Evolutionary conservation across 2,113 vertebrate species (phyloP).

Genomic region (Microcebus griseorufus): DNA sequence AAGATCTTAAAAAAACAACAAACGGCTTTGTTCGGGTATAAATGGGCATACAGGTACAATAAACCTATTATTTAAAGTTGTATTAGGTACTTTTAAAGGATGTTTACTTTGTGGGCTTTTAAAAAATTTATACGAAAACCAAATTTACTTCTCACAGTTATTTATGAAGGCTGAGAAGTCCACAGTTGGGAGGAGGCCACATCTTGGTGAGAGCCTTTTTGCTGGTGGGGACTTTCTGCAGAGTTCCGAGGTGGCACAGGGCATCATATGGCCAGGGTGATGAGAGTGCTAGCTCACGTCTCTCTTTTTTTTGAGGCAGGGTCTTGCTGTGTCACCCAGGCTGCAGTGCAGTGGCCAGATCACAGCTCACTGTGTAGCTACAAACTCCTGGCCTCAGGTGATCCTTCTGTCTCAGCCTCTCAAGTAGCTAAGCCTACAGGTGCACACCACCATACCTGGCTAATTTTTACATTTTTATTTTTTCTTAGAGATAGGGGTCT

Average conservation of each 20-base stretch:
- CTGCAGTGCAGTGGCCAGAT: too few species aligned
- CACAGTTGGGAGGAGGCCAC: background rate
- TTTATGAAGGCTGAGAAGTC: background rate
- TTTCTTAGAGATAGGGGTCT: too few species aligned
- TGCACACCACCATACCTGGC: too few species aligned
- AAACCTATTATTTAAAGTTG: background rate
- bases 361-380: too few species aligned
- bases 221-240: background rate
- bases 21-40: background rate
- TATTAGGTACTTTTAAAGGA: background rate
- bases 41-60: background rate
- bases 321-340: too few species aligned
- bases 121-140: background rate
- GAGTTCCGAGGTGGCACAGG: background rate
- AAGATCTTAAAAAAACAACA: background rate
- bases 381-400: too few species aligned
- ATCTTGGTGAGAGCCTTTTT: background rate
- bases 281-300: background rate
- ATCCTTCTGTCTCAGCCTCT: too few species aligned
- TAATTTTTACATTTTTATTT: too few species aligned
- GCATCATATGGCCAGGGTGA: background rate
- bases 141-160: background rate
- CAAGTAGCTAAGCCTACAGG: too few species aligned
- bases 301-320: background rate
- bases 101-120: background rate